Conservation (phyloP, 2,888 invertebrate species). For the Hemithea aestivaria region DNA sequence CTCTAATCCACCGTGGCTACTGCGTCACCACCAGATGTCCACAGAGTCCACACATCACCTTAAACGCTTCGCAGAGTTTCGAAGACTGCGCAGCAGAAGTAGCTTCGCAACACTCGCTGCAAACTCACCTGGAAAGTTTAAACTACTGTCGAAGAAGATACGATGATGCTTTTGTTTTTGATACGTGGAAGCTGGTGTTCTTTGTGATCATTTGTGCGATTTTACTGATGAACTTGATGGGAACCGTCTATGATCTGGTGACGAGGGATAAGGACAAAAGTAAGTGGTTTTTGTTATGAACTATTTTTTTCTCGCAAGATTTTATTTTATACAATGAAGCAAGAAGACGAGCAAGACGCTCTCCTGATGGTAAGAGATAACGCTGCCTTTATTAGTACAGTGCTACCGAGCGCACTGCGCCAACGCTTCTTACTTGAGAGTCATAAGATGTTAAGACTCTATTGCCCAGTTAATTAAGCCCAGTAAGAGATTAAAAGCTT, state of each 20-base stretch:
- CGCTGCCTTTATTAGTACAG: too few relatives aligned
- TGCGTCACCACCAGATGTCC: slow-evolving; percentile 37
- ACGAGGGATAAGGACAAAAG: slow-evolving; percentile 24
- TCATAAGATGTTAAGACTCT: too few relatives aligned
- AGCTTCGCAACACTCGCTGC: slow-evolving; percentile 18
- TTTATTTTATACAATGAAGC: too few relatives aligned
- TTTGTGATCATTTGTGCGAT: slow-evolving; percentile 22
- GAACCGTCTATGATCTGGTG: slow-evolving; percentile 32
- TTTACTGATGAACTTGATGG: slow-evolving; percentile 30
- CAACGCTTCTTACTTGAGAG: too few relatives aligned
- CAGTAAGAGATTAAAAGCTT: too few relatives aligned
- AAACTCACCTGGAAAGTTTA: slow-evolving; percentile 16
- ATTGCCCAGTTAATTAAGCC: too few relatives aligned
- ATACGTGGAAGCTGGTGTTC: slow-evolving; percentile 18
- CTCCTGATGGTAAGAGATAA: too few relatives aligned
- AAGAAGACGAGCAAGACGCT: too few relatives aligned
- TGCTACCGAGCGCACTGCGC: too few relatives aligned
- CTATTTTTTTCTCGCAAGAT: too few relatives aligned
- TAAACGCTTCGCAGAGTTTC: neutral
- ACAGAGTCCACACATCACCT: neutral
- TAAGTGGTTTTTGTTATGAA: slow-evolving; percentile 23
- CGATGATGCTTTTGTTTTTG: too few relatives aligned
- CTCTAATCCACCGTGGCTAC: slow-evolving; percentile 43
- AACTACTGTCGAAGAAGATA: slow-evolving; percentile 26
- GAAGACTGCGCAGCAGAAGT: slow-evolving; percentile 21